Base-by-base conservation (phyloP, 2,888 invertebrate genomes). In the Metallyticus violacea region DNA sequence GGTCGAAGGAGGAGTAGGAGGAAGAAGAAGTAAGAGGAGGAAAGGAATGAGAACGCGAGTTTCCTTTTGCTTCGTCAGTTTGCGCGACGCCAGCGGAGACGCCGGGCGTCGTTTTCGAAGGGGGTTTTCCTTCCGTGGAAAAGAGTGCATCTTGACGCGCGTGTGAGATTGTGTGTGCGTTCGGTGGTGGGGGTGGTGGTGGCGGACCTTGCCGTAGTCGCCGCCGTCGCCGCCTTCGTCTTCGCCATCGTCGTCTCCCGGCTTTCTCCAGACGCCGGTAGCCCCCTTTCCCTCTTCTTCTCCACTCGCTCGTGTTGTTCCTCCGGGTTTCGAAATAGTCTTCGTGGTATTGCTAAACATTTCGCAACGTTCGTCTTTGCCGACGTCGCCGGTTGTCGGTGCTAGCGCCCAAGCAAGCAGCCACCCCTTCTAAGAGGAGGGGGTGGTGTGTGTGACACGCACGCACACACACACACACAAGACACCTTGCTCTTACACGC, bases 31-130 rank as follows among this genome's bases (percentile, higher is more conserved):
- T 30, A 30, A 81, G 81, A 81, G 27, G 26, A n/a, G 81, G 81
- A 82, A 86, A 86, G 86, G 86, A 86, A 86, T 83, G 86, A 82
- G 86, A 81, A 81, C 79, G 86, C 76, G 86, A 82, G 86, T 86
- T 86, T 86, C 86, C 86, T 86, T 81, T 86, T 86, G 81, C 86
- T 86, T 86, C 86, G 81, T 86, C 87, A 87, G 87, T 87, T 82
- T 86, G 87, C 85, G 86, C 85, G 82, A 77, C 87, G 86, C 86
- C 82, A 85, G 86, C 87, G 85, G 81, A 86, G 85, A 87, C 87
- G 87, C 85, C 86, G 86, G 87, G 86, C 87, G 87, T 87, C 87
- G 86, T 86, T 87, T 86, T 86, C 86, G 40, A 77, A 29, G 77
- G 83, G 86, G 87, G 85, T 85, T 77, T 85, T 85, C 62, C 62